Percentiles rank a stretch among this genome's conserved stretches.
Conservation (phyloP, 1,140 invertebrate species). For the Aphis craccivora region DNA sequence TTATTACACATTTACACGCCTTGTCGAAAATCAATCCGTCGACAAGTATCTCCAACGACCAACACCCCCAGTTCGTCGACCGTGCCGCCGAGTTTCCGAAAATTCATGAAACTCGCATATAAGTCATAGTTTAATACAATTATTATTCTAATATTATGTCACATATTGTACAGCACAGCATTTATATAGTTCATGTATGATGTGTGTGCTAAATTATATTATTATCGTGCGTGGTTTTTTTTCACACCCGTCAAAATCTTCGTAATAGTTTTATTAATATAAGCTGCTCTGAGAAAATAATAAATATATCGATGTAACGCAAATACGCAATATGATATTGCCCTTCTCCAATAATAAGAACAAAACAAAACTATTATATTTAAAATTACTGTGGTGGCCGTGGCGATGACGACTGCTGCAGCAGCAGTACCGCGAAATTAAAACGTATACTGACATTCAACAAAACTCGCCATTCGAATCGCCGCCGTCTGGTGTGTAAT, state of each 20-base stretch:
- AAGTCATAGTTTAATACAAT: too few species aligned
- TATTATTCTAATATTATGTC: too few species aligned
- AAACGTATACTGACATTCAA: not conserved
- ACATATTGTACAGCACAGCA: too few species aligned
- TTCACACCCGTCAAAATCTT: not conserved
- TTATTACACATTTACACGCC: not conserved
- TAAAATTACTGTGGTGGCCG: not conserved
- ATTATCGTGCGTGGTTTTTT: not conserved
- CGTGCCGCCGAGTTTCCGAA: not conserved
- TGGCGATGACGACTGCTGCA: not conserved
- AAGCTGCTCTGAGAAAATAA: not conserved
- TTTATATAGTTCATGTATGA: too few species aligned
- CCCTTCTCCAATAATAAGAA: not conserved
- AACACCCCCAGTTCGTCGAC: too few species aligned
- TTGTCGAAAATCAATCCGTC: not conserved
- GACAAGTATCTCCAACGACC: not conserved
- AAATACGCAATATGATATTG: not conserved
- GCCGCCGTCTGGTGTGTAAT: too few species aligned
- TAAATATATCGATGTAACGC: not conserved
- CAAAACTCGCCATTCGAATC: not conserved
- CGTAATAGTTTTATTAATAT: not conserved
- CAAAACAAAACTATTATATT: not conserved
- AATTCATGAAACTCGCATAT: not conserved
- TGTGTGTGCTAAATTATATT: not conserved
- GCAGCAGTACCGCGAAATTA: not conserved